A percentile compares a stretch with the other conserved stretches of the same genome.
phyloP scores from a whole-genome alignment of 2,797 vertebrate species.

The Somateria mollissima region DNA sequence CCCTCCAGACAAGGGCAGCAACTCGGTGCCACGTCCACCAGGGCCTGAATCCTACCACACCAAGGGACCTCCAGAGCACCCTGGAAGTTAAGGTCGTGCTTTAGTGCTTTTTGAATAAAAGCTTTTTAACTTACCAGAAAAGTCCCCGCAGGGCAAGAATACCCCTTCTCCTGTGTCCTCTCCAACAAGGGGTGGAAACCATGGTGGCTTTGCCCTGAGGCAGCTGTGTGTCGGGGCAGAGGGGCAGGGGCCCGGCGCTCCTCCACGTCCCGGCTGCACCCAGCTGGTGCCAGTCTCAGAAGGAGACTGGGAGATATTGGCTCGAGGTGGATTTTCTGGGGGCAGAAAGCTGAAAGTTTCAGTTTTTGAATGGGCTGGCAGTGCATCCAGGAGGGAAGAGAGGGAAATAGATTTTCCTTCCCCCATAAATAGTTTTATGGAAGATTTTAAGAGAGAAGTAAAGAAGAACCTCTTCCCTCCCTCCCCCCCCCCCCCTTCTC shows the following conservation, averaged over 20 bases:
- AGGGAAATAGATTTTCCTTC: conserved; percentile 5
- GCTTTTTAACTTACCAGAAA: not conserved
- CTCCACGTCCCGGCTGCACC: not conserved
- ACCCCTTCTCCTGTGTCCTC: rapidly evolving
- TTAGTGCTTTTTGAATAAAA: not conserved
- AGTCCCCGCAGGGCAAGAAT: not conserved
- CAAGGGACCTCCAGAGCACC: not conserved
- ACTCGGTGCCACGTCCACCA: not conserved
- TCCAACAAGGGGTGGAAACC: not conserved
- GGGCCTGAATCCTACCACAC: not conserved
- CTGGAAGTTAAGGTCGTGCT: not conserved
- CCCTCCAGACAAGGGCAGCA: no score
- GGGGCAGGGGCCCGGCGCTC: not conserved
- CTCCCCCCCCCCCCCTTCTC: not conserved
- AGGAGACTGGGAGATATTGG: not conserved
- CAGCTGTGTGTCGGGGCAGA: not conserved
- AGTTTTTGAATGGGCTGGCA: not conserved
- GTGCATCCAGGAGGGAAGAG: not conserved
- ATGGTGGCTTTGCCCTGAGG: not conserved
- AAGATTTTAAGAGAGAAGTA: conserved; percentile 6
- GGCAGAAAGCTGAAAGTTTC: not conserved
- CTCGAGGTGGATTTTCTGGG: not conserved
- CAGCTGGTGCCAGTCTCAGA: not conserved
- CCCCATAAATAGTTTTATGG: not conserved
- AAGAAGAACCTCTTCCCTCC: not conserved